These are phyloP conservation scores for Danio kyathit DNA, from an alignment of 2,797 vertebrate species.

Conservation along the genomic window DNA sequence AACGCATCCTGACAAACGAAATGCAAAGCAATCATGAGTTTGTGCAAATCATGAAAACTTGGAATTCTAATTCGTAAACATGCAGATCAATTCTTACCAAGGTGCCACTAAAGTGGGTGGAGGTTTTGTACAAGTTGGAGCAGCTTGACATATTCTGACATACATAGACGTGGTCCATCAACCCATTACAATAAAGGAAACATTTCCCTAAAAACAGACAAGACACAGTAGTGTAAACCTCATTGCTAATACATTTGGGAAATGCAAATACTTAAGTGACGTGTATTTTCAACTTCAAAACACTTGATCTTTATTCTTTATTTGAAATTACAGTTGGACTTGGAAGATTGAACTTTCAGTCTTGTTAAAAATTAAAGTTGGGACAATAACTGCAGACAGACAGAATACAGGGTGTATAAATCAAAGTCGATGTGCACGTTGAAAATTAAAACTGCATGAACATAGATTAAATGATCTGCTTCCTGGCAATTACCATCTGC, in stretches of 20 bases:
- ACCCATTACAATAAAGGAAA: constrained; percentile 93
- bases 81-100: constrained; percentile 75
- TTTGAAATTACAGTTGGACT: too few relatives aligned
- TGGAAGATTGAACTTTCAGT: background rate
- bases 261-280: background rate
- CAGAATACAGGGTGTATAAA: too few relatives aligned
- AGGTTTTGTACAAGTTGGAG: constrained; percentile 88
- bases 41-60: background rate
- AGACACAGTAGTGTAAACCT: background rate
- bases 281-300: background rate
- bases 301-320: too few relatives aligned
- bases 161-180: constrained; percentile 94
- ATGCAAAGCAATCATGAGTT: background rate
- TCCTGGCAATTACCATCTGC: too few relatives aligned
- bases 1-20: constrained; percentile 88
- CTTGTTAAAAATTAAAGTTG: background rate
- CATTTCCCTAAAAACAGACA: constrained; percentile 87
- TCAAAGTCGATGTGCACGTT: too few relatives aligned
- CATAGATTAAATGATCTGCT: too few relatives aligned
- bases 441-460: too few relatives aligned
- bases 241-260: background rate
- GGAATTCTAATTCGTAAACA: background rate
- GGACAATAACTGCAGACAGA: too few relatives aligned
- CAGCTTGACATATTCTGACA: constrained; percentile 88
- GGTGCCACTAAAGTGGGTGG: constrained; percentile 89